Percentiles rank a stretch among this genome's conserved stretches.
These are phyloP conservation scores for rat (Rattus norvegicus) DNA, from an alignment of 2,113 vertebrate genomes.

Conservation along the genomic window GRCr8 NC_086027.1:103370001-103370500, in stretches of 20 bases:
- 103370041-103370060: background rate
- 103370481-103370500: background rate
- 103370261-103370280: background rate
- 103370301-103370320: background rate
- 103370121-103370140: background rate
- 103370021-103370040: background rate
- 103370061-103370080: background rate
- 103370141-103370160: background rate
- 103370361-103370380: background rate
- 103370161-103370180: background rate
- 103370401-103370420: background rate
- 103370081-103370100: background rate
- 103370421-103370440: too few species aligned
- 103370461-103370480: background rate
- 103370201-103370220: constrained; percentile 22
- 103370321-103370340: background rate
- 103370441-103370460: background rate
- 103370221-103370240: background rate
- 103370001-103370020: background rate
- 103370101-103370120: background rate
- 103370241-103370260: background rate
- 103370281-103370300: background rate
- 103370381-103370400: background rate
- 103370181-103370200: background rate
- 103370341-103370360: too few species aligned